Evolutionary conservation across 2,797 vertebrate genomes (phyloP).

Genomic region (Botia almorhae): DNA sequence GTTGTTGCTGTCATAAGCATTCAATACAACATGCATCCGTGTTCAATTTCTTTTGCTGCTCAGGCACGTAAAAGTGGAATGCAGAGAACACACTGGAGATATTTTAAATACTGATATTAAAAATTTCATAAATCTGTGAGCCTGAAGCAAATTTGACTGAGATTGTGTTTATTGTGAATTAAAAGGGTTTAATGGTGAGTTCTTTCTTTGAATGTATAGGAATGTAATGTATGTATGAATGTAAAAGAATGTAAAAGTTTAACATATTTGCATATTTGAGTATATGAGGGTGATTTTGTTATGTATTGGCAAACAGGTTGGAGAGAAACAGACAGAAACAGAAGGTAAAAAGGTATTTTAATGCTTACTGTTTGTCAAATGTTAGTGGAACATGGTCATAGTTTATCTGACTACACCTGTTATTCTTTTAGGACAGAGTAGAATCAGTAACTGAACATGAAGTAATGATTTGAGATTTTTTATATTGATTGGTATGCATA

Average conservation of each 20-base stretch:
- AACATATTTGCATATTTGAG: neutral
- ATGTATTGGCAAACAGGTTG: conserved; percentile 9
- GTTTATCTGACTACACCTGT: too few relatives aligned
- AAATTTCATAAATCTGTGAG: neutral
- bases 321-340: neutral
- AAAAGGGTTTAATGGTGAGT: neutral
- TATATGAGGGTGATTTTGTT: neutral
- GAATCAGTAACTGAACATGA: too few relatives aligned
- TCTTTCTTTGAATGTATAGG: neutral
- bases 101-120: neutral
- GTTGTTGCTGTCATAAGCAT: neutral
- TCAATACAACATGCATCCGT: neutral
- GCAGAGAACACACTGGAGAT: neutral
- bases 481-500: too few relatives aligned
- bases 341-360: too few relatives aligned
- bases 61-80: neutral
- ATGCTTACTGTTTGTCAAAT: too few relatives aligned
- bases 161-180: neutral
- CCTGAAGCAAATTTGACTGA: conserved; percentile 2
- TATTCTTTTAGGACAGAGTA: too few relatives aligned
- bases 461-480: too few relatives aligned
- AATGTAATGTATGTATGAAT: neutral
- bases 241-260: neutral
- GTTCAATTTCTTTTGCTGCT: neutral
- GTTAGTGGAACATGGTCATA: too few relatives aligned